Conservation (phyloP, 2,797 vertebrate species). For the Scleropages formosus region DNA sequence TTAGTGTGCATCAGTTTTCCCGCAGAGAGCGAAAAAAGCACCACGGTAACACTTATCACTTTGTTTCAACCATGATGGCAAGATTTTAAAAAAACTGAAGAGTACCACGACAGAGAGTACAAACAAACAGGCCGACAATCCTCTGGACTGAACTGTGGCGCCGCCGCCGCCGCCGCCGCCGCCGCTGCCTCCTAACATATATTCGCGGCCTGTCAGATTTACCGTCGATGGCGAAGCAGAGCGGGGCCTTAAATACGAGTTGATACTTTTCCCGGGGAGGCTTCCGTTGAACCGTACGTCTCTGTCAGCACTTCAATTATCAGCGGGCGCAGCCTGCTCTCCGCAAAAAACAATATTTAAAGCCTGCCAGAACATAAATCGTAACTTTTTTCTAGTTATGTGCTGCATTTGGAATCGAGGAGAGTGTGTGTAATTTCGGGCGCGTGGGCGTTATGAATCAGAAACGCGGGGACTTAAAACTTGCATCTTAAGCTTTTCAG, state of each 20-base stretch:
- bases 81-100: slow-evolving; percentile 29
- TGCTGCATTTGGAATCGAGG: slow-evolving; percentile 1
- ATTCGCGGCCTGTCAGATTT: slow-evolving; percentile 14
- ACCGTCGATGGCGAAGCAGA: slow-evolving; percentile 19
- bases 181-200: neutral
- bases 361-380: neutral
- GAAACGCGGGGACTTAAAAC: slow-evolving; percentile 1
- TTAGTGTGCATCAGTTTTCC: slow-evolving; percentile 26
- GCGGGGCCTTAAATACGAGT: slow-evolving; percentile 4
- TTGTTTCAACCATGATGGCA: slow-evolving; percentile 28
- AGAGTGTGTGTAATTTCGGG: neutral
- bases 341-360: neutral
- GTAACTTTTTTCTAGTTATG: neutral
- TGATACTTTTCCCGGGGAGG: neutral
- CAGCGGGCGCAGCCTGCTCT: neutral
- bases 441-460: neutral
- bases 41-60: neutral
- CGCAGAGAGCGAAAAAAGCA: slow-evolving; percentile 18
- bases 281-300: neutral
- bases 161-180: neutral
- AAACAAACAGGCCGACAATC: slow-evolving; percentile 23
- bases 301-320: slow-evolving; percentile 11
- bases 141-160: neutral
- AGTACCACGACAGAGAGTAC: slow-evolving; percentile 7
- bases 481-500: neutral